Evolutionary conservation across 2,888 invertebrate genomes (phyloP), one percentile per base, ranked within the genome.

Genomic region (Himalopsyche tibetana): DNA sequence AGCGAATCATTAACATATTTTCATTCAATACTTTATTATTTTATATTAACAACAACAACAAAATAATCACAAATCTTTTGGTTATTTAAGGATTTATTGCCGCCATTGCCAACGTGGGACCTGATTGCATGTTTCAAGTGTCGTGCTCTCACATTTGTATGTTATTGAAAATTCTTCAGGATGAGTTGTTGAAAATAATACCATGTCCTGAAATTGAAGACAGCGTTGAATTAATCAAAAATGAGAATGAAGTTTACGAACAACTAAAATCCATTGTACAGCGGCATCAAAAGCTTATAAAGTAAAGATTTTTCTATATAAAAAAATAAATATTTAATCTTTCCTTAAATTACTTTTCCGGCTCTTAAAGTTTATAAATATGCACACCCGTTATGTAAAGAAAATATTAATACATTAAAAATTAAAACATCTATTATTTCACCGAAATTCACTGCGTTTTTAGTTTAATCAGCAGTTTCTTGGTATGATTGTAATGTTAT

Each of bases 101-200:
- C 3, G 80, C 82, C 5, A n/a, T 84, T 15, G 82, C 82, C 8
- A 82, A 80, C 69, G 82, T 82, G n/a, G 86, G 84, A 15, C 80
- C 82, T 2, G 86, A 84, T 69, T 84, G 86, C 45, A 28, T 86
- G 42, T 86, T 85, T 12, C 85, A 87, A 83, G 19, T 82, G 6
- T 56, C 83, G 28, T 87, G 87, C 42, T 85, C 84, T 55, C 86
- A 86, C 51, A 84, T 86, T 6, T 84, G 82, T 40, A 81, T 84
- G 86, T 74, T 86, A 2, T 38, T 86, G 38, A 40, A 84, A 15
- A n/a, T 86, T 2, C 82, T 86, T 45, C 80, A 84, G 19, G 63
- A 40, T 38, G 86, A 86, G 51, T 11, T 86, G 42, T 19, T 55
- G 3, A 38, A 82, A 38, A 69, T 86, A 19, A 42, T 86, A 12